Conservation (phyloP, 2,888 invertebrate genomes). For the Sericinus montela region DNA sequence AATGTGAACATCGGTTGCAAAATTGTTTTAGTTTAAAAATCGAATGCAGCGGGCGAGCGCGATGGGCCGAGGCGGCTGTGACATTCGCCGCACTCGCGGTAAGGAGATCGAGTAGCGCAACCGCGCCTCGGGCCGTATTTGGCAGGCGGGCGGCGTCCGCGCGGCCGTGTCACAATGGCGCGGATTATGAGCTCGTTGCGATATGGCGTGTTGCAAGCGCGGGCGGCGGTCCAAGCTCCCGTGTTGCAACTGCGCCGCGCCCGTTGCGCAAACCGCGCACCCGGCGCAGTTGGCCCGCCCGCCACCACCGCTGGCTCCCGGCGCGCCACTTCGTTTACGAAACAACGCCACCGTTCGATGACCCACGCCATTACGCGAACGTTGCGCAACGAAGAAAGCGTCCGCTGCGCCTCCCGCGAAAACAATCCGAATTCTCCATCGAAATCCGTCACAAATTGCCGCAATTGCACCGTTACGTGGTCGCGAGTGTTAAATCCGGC, state of each 20-base stretch:
- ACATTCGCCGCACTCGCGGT: slow-evolving; percentile 38
- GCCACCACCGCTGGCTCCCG: slow-evolving; percentile 27
- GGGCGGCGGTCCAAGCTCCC: slow-evolving; percentile 75
- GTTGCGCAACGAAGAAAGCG: slow-evolving; percentile 78
- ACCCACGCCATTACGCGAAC: slow-evolving; percentile 63
- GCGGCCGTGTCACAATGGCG: slow-evolving; percentile 67
- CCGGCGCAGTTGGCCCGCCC: slow-evolving; percentile 33
- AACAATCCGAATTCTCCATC: slow-evolving; percentile 64
- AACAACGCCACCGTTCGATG: slow-evolving; percentile 58
- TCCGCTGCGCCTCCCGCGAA: slow-evolving; percentile 67
- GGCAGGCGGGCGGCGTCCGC: slow-evolving; percentile 55
- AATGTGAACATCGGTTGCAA: slow-evolving; percentile 79
- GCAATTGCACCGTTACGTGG: slow-evolving; percentile 75
- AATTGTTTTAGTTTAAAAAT: slow-evolving; percentile 76
- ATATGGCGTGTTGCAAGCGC: slow-evolving; percentile 76
- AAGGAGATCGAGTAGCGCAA: slow-evolving; percentile 64
- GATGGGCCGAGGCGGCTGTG: slow-evolving; percentile 28
- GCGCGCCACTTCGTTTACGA: slow-evolving; percentile 46
- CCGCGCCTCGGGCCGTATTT: slow-evolving; percentile 55
- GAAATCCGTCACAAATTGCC: slow-evolving; percentile 67
- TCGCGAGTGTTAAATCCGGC: slow-evolving; percentile 71
- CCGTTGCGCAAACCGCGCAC: slow-evolving; percentile 62
- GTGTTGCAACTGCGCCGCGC: slow-evolving; percentile 71
- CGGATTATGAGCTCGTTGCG: slow-evolving; percentile 75
- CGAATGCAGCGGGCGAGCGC: slow-evolving; percentile 44